Percentiles rank a stretch among this genome's conserved stretches.
phyloP scores from a whole-genome alignment of 2,113 vertebrate genomes.

The Antechinus flavipes region DNA sequence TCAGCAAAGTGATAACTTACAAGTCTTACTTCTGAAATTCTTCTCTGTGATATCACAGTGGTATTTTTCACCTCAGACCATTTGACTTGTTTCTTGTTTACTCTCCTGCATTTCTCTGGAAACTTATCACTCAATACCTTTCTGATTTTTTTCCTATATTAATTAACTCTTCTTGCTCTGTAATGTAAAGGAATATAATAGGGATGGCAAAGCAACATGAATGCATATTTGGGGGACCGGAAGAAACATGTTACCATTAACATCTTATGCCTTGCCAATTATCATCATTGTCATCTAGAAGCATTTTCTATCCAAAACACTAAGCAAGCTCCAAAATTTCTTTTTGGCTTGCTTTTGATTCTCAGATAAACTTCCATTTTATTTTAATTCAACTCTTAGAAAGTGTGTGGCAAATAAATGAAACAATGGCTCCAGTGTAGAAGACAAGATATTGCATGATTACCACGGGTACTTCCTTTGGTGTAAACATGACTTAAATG shows the following conservation, averaged over 20 bases:
- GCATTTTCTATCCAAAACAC: conserved; percentile 7
- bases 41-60: conserved; percentile 6
- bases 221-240: not conserved
- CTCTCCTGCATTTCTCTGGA: conserved; percentile 40
- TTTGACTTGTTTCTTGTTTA: conserved; percentile 23
- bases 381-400: not conserved
- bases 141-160: not conserved
- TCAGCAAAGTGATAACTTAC: not conserved
- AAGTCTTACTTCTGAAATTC: not conserved
- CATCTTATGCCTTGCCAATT: not conserved
- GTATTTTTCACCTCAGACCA: conserved; percentile 7
- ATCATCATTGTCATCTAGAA: not conserved
- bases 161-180: not conserved
- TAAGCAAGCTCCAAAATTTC: conserved; percentile 18
- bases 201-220: not conserved
- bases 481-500: conserved; percentile 49
- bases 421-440: not conserved
- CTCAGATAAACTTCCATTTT: not conserved
- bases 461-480: not conserved
- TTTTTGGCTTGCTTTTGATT: not conserved
- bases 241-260: not conserved
- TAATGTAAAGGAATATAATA: not conserved
- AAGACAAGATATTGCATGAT: conserved; percentile 24
- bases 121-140: conserved; percentile 46
- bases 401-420: not conserved